Percentiles rank a stretch among this genome's conserved stretches.
phyloP scores from a whole-genome alignment of 2,797 vertebrate genomes.

The Acanthiza pusilla region DNA sequence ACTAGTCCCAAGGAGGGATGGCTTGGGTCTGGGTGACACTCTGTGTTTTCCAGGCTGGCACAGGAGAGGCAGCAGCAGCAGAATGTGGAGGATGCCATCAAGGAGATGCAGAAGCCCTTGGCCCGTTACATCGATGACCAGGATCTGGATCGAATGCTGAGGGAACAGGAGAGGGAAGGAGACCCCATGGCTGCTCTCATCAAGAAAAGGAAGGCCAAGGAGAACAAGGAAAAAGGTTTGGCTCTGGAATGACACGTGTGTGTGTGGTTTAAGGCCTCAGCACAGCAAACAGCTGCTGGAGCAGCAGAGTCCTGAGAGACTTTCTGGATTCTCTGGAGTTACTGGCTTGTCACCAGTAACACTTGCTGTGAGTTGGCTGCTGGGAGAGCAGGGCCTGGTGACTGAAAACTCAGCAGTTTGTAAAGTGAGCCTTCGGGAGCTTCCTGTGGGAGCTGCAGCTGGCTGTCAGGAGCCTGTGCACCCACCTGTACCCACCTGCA shows the following conservation, averaged over 20 bases:
- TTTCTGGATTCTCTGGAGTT: accelerated
- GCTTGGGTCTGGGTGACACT: not conserved
- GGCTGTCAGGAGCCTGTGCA: not conserved
- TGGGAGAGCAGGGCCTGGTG: not conserved
- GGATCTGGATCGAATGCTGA: slow-evolving; percentile 91
- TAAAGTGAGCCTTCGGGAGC: not conserved
- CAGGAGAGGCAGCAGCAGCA: slow-evolving; percentile 89
- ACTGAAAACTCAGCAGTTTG: not conserved
- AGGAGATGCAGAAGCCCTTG: slow-evolving; percentile 90
- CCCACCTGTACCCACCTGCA: not conserved
- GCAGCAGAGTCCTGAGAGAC: not conserved
- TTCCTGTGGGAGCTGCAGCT: not conserved
- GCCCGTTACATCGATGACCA: slow-evolving; percentile 90
- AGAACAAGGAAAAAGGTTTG: slow-evolving; percentile 74
- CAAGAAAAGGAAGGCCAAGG: slow-evolving; percentile 85
- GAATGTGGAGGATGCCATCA: slow-evolving; percentile 85
- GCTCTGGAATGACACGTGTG: accelerated
- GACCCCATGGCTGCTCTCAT: slow-evolving; percentile 96
- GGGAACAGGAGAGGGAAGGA: slow-evolving; percentile 91
- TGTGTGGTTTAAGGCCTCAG: accelerated
- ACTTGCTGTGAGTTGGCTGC: accelerated
- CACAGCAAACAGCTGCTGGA: accelerated
- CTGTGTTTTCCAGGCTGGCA: slow-evolving; percentile 75
- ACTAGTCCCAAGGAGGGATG: accelerated
- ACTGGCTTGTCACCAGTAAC: accelerated